Conservation (phyloP, 2,797 vertebrate species). For the Gallinago solitaria region DNA sequence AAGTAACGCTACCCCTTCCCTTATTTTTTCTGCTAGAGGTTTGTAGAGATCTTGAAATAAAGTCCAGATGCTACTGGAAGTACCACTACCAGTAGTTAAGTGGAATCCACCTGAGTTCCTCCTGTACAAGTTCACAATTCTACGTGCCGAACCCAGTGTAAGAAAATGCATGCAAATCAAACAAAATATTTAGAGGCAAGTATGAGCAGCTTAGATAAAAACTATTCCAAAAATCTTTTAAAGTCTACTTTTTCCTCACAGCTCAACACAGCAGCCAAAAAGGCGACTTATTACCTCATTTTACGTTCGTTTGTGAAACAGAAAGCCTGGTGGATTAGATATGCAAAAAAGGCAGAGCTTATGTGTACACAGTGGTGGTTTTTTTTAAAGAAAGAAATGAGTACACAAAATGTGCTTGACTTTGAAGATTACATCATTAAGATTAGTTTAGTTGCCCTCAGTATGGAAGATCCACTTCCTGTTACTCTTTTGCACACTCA, state of each 20-base stretch:
- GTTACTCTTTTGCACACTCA: neutral
- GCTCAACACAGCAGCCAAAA: neutral
- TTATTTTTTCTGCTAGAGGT: neutral
- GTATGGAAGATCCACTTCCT: neutral
- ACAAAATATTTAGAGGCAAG: neutral
- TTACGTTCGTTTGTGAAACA: neutral
- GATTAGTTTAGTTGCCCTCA: neutral
- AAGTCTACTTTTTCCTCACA: neutral
- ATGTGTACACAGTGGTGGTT: accelerated
- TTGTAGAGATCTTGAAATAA: neutral
- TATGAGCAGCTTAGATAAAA: neutral
- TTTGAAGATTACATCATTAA: neutral
- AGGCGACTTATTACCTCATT: neutral
- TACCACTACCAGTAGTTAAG: neutral
- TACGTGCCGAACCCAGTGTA: neutral
- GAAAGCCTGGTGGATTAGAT: neutral
- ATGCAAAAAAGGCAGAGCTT: neutral
- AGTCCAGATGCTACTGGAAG: neutral
- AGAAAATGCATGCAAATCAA: neutral
- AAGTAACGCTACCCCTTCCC: neutral
- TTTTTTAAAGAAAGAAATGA: neutral
- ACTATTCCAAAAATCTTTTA: neutral
- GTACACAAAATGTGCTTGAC: neutral
- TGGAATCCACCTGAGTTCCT: neutral
- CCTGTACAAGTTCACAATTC: no score